Evolutionary conservation across 2,888 invertebrate genomes (phyloP), one percentile per base, ranked within the genome.

Genomic region (Pogonocherus hispidulus): DNA sequence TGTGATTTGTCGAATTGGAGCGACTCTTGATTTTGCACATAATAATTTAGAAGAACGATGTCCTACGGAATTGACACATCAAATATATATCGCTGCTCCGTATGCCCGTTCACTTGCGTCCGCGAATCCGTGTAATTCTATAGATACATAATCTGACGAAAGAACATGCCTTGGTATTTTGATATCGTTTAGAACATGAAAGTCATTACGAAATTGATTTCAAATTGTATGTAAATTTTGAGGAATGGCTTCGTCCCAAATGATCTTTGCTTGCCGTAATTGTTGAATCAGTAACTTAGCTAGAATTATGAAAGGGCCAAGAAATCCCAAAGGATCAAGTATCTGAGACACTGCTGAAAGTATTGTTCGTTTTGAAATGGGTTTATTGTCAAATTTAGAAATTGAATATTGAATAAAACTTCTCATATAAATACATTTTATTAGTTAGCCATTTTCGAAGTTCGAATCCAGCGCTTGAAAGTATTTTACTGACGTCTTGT

Each of bases 401-500:
- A 54, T 47, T 32, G n/a, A 11, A 60, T 71, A 71, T 44, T 62
- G 41, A 14, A 71, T n/a, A n/a, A n/a, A n/a, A n/a, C n/a, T 63
- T 14, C 35, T n/a, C 32, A 71, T 37, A 18, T 70, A 63, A 49
- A 41, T 63, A 14, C 41, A 46, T 57, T 52, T 18, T 23, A 0
- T 4, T 62, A 18, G 44, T 72, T 70, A n/a, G 56, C 63, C 67
- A 72, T 65, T 72, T 72, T 22, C 67, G 20, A 8, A 70, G 44
- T 47, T 73, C 56, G 49, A 78, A 76, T 6, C 74, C 71, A 2
- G 35, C 74, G 0, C 20, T 16, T 16, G 18, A 16, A 9, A 75
- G 47, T 6, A 76, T 74, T 20, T 44, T 23, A 18, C 51, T 52
- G 16, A 76, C 14, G 35, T 77, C 62, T 9, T 14, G 46, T 41